Evolutionary conservation across 2,888 invertebrate genomes (phyloP).

Genomic region (Nephrotoma flavescens): DNA sequence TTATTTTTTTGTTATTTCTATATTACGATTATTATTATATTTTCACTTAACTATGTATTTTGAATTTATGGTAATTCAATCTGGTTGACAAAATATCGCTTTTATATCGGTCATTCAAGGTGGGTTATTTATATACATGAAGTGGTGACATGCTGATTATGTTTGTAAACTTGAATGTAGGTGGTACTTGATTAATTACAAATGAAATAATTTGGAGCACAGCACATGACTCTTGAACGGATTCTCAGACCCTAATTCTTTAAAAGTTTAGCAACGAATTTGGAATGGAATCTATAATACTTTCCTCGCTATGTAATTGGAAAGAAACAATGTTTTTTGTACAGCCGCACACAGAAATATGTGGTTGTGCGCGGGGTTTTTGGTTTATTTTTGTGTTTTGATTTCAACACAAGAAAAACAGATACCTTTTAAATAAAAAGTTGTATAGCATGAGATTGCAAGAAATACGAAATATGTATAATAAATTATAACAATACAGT

Average conservation of each 20-base stretch:
- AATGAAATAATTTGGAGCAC: too few relatives aligned
- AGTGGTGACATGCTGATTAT: not conserved
- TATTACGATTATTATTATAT: not conserved
- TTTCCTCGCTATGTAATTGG: not conserved
- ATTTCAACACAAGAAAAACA: not conserved
- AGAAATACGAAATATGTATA: not conserved
- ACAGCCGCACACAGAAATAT: not conserved
- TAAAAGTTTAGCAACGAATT: too few relatives aligned
- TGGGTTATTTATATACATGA: not conserved
- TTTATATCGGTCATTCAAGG: not conserved
- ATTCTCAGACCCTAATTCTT: too few relatives aligned
- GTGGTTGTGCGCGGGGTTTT: not conserved
- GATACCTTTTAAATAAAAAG: not conserved
- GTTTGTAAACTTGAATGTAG: not conserved
- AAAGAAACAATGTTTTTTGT: too few relatives aligned
- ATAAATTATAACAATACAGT: not conserved
- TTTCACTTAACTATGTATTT: not conserved
- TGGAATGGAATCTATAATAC: too few relatives aligned
- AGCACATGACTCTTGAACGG: too few relatives aligned
- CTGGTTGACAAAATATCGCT: not conserved
- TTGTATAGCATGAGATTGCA: not conserved
- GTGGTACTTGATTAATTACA: not conserved
- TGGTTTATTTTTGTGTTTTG: not conserved
- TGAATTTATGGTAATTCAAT: not conserved
- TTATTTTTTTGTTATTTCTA: not conserved